Base-by-base conservation (phyloP, 2,797 vertebrate genomes). In the Bovichtus diacanthus region DNA sequence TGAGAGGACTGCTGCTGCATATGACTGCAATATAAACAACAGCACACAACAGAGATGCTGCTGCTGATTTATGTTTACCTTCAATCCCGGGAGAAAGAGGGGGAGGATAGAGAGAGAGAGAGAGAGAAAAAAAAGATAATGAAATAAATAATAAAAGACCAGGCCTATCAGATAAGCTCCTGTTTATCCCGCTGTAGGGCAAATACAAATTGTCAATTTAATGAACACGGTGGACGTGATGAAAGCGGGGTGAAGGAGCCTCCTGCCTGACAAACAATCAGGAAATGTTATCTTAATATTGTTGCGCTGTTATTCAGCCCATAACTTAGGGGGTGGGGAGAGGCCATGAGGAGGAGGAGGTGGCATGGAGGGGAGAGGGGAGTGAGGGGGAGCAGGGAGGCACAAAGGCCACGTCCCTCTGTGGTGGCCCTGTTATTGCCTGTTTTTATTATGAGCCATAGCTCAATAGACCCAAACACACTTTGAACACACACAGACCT, bases 371-470 rank as follows among this genome's bases (percentile, higher is more conserved):
- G 72, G 58, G 83, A 87, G 81, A 36, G 59, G 66, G 49, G 78
- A 55, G 50, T 2, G 70, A 55, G 76, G 50, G 77, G 78, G 79
- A 69, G 76, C 55, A 74, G 64, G 65, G 78, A 76, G 85, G 80
- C 84, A 69, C 87, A 90, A 87, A 91, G 92, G 90, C 90, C 95
- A 95, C 93, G 95, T 96, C 95, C 96, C 95, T 94, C 93, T 94
- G 96, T 97, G 96, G 95, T 95, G 96, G 93, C 94, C 95, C 90
- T 93, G 95, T 96, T 98, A 97, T 96, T 97, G 96, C 96, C 95
- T 96, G 95, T 95, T 96, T 97, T 97, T 97, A 96, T 97, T 97
- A 96, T 95, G 95, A 94, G 93, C 94, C 93, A 94, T 96, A 96
- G 95, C 96, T 97, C 95, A 96, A 95, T 41, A 62, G 87, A 78